phyloP scores from a whole-genome alignment of 2,113 vertebrate species.

The Nibea coibor region DNA sequence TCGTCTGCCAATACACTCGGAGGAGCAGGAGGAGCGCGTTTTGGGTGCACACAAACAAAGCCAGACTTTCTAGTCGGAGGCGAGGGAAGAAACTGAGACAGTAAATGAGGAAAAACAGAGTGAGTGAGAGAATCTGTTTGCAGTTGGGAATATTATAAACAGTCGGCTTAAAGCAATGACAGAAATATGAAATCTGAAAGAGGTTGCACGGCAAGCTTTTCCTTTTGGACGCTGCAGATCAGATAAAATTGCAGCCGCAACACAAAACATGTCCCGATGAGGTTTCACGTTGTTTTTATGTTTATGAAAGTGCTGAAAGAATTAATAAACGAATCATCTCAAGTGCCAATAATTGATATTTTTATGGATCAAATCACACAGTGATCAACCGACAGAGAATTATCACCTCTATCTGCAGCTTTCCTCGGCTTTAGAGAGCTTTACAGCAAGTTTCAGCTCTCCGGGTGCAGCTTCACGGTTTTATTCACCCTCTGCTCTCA shows the following conservation, averaged over 20 bases:
- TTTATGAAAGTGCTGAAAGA: neutral
- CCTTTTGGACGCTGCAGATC: neutral
- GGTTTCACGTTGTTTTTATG: neutral
- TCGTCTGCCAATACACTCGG: neutral
- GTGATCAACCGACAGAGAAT: neutral
- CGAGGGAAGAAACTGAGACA: constrained; percentile 4
- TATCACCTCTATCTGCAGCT: neutral
- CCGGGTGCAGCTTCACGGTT: neutral
- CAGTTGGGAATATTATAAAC: constrained; percentile 33
- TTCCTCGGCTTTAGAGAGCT: neutral
- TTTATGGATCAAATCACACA: neutral
- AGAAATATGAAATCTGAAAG: constrained; percentile 1
- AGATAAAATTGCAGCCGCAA: neutral
- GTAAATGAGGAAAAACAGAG: constrained; percentile 4
- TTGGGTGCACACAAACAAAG: constrained; percentile 1
- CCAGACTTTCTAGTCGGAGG: constrained; percentile 16
- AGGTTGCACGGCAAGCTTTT: neutral
- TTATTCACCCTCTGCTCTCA: too few relatives aligned
- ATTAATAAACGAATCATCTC: neutral
- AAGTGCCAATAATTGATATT: neutral
- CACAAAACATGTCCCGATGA: neutral
- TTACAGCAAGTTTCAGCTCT: neutral
- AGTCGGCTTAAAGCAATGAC: constrained; percentile 7
- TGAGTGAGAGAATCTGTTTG: constrained; percentile 22
- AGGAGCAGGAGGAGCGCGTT: neutral